Evolutionary conservation across 2,888 invertebrate genomes (phyloP), one percentile per base, ranked within the genome.

Genomic region (Scaptomyza cyrtandrae): DNA sequence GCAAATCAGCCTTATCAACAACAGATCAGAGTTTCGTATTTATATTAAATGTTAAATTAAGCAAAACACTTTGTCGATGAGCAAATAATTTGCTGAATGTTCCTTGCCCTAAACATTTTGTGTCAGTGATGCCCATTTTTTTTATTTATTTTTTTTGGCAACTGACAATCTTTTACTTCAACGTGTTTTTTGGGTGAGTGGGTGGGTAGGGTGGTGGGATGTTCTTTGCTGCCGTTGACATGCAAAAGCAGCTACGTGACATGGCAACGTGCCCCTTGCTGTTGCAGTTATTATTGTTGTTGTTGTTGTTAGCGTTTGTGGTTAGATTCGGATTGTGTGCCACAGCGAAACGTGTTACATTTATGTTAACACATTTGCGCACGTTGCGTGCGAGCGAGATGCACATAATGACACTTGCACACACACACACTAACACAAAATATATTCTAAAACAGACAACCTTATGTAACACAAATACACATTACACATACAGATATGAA

Each of bases 201-300:
- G 19, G 10, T n/a, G n/a, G 50, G 61, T 6, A 13, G 9, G 41
- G 4, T 3, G 16, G 41, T 10, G 41, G 14, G 2, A n/a, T 39
- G 39, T 39, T 39, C 39, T 14, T 54, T 50, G 35, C 65, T 77
- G 86, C 52, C 56, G 83, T 77, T 88, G 90, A 85, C 89, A 85
- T 89, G 88, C 86, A 78, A 86, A 83, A 82, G 80, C 78, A 86
- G 80, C 78, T 86, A 90, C 88, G 90, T 88, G 85, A 86, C 84
- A 80, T 82, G 80, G 82, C 78, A 75, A 71, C 56, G 64, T 69
- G 76, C 57, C 64, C 9, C 33, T 77, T 77, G 60, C 52, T 63
- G 71, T 71, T 65, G 65, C 48, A 50, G 58, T 13, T 69, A 66
- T 49, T 70, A 56, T 41, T 35, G 55, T 35, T 14, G 58, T 13